A percentile compares a stretch with the other conserved stretches of the same genome.
Evolutionary conservation across 2,888 invertebrate genomes (phyloP).

Genomic region (Carpatolechia fugitivella): DNA sequence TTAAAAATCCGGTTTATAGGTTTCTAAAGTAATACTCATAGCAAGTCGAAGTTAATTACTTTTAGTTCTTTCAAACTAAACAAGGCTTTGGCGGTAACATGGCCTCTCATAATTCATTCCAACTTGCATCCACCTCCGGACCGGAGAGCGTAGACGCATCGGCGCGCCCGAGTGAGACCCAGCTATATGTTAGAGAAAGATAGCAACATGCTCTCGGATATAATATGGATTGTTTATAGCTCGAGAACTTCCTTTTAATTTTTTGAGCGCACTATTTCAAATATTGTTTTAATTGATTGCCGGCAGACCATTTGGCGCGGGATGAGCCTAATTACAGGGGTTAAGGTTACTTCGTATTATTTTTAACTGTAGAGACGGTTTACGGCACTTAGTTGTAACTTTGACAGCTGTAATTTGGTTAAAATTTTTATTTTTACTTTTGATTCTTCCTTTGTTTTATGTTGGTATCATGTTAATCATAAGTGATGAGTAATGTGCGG

Average conservation of each 20-base stretch:
- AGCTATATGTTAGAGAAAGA: constrained; percentile 35
- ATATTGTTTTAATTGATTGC: constrained; percentile 79
- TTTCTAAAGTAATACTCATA: constrained; percentile 58
- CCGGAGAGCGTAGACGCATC: constrained; percentile 65
- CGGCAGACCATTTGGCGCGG: constrained; percentile 68
- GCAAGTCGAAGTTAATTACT: constrained; percentile 74
- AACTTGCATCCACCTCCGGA: constrained; percentile 56
- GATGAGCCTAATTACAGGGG: constrained; percentile 61
- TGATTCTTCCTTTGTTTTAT: constrained; percentile 38
- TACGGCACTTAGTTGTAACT: constrained; percentile 39
- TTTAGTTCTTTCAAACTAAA: constrained; percentile 58
- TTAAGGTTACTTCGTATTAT: constrained; percentile 50
- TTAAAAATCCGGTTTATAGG: constrained; percentile 25
- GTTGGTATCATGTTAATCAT: constrained; percentile 18
- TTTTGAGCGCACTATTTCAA: constrained; percentile 74
- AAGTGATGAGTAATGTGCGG: constrained; percentile 5
- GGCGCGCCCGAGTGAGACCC: constrained; percentile 57
- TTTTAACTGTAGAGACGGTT: constrained; percentile 46
- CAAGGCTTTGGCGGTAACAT: constrained; percentile 74
- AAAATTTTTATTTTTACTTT: constrained; percentile 53
- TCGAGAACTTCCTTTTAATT: constrained; percentile 64
- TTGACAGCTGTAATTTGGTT: constrained; percentile 57
- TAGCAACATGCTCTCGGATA: constrained; percentile 36
- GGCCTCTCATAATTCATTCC: constrained; percentile 64
- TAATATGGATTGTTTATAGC: constrained; percentile 70